These are phyloP conservation scores for Delphinapterus leucas DNA, from an alignment of 2,113 vertebrate genomes.

Conservation along the genomic window DNA sequence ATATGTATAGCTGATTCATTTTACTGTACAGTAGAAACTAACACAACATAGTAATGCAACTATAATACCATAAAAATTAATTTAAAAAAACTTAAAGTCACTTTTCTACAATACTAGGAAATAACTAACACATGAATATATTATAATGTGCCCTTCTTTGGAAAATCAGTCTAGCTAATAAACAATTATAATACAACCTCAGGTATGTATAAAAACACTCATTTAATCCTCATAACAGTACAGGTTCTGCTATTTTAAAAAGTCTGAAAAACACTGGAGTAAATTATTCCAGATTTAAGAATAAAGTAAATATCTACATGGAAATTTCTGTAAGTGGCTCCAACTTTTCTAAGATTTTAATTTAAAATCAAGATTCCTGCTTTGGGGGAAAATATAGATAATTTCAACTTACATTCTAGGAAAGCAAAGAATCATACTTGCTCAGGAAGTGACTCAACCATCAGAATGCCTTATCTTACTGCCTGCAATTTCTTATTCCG, in stretches of 20 bases:
- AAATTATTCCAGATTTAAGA: constrained; percentile 23
- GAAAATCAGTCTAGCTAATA: neutral
- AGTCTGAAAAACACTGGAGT: neutral
- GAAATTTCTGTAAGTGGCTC: neutral
- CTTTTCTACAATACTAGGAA: neutral
- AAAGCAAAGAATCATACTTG: neutral
- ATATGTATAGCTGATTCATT: too few species aligned
- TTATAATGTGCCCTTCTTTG: neutral
- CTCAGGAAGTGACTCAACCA: constrained; percentile 11
- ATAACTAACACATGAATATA: neutral
- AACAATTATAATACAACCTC: neutral
- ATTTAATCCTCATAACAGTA: constrained; percentile 20
- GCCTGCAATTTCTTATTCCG: neutral
- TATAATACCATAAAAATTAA: too few species aligned
- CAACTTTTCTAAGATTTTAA: constrained; percentile 40
- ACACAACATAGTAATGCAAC: too few species aligned
- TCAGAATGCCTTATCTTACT: neutral
- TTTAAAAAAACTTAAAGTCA: neutral
- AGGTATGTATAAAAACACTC: neutral
- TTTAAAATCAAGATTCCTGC: constrained; percentile 43
- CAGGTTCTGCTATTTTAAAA: constrained; percentile 12
- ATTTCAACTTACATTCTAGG: constrained; percentile 44
- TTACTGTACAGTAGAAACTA: too few species aligned
- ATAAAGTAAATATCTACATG: neutral
- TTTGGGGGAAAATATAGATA: constrained; percentile 13